phyloP scores from a whole-genome alignment of 2,888 invertebrate species.

The Schizotus pectinicornis region DNA sequence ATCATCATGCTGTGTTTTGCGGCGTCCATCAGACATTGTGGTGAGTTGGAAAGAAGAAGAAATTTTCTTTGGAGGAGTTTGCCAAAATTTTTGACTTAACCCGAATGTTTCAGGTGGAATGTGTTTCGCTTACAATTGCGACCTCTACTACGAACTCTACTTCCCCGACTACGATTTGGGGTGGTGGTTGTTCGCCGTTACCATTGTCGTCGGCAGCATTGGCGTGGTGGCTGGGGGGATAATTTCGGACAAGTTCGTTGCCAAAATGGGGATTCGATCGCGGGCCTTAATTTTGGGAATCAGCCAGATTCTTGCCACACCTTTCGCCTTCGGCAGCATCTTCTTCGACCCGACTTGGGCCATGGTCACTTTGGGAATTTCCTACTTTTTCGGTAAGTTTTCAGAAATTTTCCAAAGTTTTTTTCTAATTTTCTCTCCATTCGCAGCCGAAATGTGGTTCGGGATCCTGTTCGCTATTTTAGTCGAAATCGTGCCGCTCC shows the following conservation, averaged over 20 bases:
- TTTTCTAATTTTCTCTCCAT: slow-evolving; percentile 1
- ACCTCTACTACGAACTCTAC: slow-evolving; percentile 85
- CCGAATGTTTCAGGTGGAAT: slow-evolving; percentile 70
- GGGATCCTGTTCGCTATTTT: slow-evolving; percentile 90
- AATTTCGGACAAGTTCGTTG: slow-evolving; percentile 85
- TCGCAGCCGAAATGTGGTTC: slow-evolving; percentile 92
- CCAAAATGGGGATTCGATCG: slow-evolving; percentile 83
- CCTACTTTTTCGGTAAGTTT: slow-evolving; percentile 84
- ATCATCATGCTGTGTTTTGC: slow-evolving; percentile 81
- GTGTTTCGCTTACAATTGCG: slow-evolving; percentile 91
- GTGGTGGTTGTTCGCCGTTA: slow-evolving; percentile 89
- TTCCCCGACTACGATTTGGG: slow-evolving; percentile 89
- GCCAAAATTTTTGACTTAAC: neutral
- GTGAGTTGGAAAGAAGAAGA: slow-evolving; percentile 57
- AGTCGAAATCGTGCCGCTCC: slow-evolving; percentile 85
- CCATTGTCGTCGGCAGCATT: slow-evolving; percentile 76
- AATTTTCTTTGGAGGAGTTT: too few relatives aligned
- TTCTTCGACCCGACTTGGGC: slow-evolving; percentile 83
- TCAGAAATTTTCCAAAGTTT: neutral
- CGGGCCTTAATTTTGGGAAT: slow-evolving; percentile 80
- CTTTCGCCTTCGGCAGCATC: slow-evolving; percentile 86
- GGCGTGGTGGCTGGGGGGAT: slow-evolving; percentile 78
- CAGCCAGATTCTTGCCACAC: slow-evolving; percentile 83
- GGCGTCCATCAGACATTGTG: slow-evolving; percentile 88
- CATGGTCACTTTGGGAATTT: slow-evolving; percentile 85